phyloP scores from a whole-genome alignment of 2,888 invertebrate genomes.

The Ferrisia virgata region DNA sequence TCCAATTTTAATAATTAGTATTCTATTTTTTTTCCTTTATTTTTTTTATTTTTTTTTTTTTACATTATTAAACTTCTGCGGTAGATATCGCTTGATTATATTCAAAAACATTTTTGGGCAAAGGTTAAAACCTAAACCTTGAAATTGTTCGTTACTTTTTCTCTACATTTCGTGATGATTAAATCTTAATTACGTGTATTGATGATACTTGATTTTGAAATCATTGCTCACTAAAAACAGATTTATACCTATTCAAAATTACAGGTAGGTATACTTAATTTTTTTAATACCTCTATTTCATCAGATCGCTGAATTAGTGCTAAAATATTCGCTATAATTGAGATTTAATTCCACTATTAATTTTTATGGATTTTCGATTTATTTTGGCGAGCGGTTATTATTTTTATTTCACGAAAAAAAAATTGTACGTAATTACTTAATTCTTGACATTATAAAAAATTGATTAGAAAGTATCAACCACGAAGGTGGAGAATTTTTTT shows the following conservation, averaged over 20 bases:
- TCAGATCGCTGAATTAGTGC: not conserved
- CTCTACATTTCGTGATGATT: not conserved
- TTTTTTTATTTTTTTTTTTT: too few species aligned
- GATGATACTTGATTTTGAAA: constrained; percentile 21
- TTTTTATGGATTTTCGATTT: not conserved
- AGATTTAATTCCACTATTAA: not conserved
- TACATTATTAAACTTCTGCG: too few species aligned
- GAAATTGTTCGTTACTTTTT: constrained; percentile 12
- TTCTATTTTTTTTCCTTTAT: not conserved
- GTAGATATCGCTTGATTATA: too few species aligned
- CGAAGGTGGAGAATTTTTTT: too few species aligned
- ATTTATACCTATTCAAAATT: not conserved
- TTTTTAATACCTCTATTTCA: not conserved
- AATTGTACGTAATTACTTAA: not conserved
- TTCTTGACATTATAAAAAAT: too few species aligned
- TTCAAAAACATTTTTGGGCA: not conserved
- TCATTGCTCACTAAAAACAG: not conserved
- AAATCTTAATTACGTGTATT: constrained; percentile 11
- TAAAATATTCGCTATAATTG: not conserved
- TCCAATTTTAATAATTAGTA: not conserved
- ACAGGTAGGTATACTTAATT: not conserved
- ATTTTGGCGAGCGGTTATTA: not conserved
- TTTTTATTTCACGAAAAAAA: not conserved
- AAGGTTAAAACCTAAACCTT: not conserved
- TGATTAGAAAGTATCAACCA: too few species aligned